phyloP scores from a whole-genome alignment of 2,888 invertebrate genomes.

The Leptopilina syphax region DNA sequence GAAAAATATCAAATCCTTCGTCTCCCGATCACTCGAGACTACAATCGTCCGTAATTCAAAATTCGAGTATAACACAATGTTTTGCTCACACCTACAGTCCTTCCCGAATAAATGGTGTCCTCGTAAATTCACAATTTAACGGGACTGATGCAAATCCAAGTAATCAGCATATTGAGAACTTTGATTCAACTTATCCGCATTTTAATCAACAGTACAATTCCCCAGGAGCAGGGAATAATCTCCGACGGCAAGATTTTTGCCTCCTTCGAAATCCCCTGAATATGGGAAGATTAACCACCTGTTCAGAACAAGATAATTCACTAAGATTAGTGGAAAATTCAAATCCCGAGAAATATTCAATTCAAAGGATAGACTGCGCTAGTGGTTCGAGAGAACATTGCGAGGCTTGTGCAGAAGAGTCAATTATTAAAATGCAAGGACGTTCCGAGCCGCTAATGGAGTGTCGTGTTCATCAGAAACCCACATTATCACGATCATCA shows the following conservation, averaged over 20 bases:
- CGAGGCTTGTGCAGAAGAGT: constrained; percentile 37
- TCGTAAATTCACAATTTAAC: constrained; percentile 52
- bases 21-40: constrained; percentile 65
- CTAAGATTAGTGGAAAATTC: constrained; percentile 39
- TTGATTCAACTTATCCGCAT: constrained; percentile 52
- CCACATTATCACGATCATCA: constrained; percentile 1
- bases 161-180: constrained; percentile 53
- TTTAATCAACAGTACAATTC: constrained; percentile 57
- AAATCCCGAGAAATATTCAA: constrained; percentile 44
- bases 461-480: constrained; percentile 45
- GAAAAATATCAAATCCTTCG: constrained; percentile 67
- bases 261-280: constrained; percentile 53
- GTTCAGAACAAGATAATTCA: constrained; percentile 54
- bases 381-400: constrained; percentile 45
- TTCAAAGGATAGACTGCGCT: constrained; percentile 51
- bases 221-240: constrained; percentile 27
- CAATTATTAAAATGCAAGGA: constrained; percentile 40
- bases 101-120: constrained; percentile 53
- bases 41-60: constrained; percentile 54
- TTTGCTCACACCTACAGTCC: constrained; percentile 65
- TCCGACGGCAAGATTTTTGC: constrained; percentile 56
- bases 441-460: constrained; percentile 26
- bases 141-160: constrained; percentile 42
- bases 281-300: constrained; percentile 48
- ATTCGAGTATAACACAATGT: constrained; percentile 61